Evolutionary conservation across 2,113 vertebrate genomes (phyloP).

Genomic region (Martes martes): DNA sequence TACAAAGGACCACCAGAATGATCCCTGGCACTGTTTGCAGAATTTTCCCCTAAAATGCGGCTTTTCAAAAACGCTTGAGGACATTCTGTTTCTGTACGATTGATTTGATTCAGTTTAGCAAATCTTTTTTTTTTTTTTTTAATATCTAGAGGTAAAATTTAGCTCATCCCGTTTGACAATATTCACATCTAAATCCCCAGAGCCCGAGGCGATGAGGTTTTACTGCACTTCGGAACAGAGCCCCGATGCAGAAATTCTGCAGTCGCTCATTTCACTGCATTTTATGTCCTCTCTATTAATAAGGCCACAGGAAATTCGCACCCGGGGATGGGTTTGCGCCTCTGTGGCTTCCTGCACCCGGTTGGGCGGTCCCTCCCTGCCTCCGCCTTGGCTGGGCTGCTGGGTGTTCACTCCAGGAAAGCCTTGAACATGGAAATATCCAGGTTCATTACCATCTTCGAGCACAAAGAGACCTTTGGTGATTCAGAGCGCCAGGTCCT

Average conservation of each 20-base stretch:
- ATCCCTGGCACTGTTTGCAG: background rate
- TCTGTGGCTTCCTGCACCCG: accelerated
- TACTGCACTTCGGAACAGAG: background rate
- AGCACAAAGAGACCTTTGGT: background rate
- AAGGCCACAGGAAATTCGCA: background rate
- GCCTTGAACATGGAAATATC: background rate
- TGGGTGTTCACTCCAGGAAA: background rate
- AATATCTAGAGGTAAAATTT: background rate
- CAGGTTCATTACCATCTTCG: background rate
- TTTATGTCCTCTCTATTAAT: background rate
- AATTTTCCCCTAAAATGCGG: background rate
- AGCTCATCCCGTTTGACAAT: background rate
- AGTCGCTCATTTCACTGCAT: background rate
- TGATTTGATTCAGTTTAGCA: background rate
- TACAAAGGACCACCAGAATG: background rate
- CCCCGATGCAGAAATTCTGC: background rate
- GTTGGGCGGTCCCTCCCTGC: background rate
- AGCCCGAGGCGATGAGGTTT: background rate
- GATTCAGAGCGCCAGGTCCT: background rate
- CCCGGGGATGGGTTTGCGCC: too few species aligned
- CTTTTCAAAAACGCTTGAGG: background rate
- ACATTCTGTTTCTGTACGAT: background rate
- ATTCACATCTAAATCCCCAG: background rate
- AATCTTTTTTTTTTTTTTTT: background rate
- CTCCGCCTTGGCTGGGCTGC: background rate